phyloP scores from a whole-genome alignment of 2,113 vertebrate species.

The Podiceps cristatus region DNA sequence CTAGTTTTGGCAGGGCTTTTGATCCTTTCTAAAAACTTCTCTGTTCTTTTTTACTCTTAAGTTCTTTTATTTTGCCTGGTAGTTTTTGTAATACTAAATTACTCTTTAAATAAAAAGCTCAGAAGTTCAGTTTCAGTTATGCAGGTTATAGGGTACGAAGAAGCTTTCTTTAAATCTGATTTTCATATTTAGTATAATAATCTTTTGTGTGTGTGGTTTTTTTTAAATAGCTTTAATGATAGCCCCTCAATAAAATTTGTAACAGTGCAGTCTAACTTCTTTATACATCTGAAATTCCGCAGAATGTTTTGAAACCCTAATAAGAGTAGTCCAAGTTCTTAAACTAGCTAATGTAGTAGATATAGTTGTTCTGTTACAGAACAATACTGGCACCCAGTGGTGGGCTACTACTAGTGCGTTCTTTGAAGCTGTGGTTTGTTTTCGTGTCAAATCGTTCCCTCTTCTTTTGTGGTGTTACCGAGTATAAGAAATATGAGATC shows the following conservation, averaged over 20 bases:
- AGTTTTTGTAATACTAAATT: background rate
- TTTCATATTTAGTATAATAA: background rate
- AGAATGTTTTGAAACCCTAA: background rate
- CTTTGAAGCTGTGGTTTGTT: background rate
- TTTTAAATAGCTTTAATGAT: background rate
- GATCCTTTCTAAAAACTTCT: background rate
- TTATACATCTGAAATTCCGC: background rate
- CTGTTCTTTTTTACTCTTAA: background rate
- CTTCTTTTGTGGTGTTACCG: background rate
- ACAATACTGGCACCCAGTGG: conserved; percentile 58
- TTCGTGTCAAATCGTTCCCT: background rate
- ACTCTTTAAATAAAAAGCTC: background rate
- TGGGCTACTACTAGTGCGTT: rapidly evolving
- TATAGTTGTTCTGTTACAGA: background rate
- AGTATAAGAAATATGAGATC: background rate
- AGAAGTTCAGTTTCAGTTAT: background rate
- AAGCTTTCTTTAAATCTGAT: background rate
- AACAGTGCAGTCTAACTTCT: background rate
- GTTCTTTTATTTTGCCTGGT: background rate
- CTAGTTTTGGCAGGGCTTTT: background rate
- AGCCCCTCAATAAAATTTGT: background rate
- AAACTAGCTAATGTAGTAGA: background rate
- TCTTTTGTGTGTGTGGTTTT: background rate
- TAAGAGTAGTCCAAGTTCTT: background rate
- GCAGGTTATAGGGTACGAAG: background rate